A percentile compares a stretch with the other conserved stretches of the same genome.
Evolutionary conservation across 2,888 invertebrate species (phyloP).

Genomic region (Philereme vetulata): DNA sequence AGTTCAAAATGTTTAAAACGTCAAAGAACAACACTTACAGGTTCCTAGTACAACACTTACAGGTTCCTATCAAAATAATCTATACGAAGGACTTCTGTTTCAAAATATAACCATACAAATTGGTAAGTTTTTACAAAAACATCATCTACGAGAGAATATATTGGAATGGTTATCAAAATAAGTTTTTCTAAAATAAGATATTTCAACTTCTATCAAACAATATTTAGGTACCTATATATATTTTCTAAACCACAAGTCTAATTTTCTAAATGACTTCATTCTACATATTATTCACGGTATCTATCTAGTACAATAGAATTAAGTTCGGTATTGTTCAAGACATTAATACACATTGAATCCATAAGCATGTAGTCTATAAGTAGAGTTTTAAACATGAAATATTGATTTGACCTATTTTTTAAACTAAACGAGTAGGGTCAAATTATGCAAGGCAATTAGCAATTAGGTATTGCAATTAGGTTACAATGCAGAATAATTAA

Average conservation of each 20-base stretch:
- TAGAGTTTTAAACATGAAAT: not conserved
- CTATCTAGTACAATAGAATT: constrained; percentile 13
- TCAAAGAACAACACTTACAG: constrained; percentile 31
- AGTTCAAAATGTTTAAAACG: constrained; percentile 27
- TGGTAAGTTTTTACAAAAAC: constrained; percentile 56
- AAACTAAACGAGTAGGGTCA: not conserved
- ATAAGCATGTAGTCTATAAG: not conserved
- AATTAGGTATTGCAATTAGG: not conserved
- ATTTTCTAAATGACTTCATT: constrained; percentile 51
- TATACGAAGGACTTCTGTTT: constrained; percentile 40
- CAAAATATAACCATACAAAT: constrained; percentile 50
- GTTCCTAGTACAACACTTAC: constrained; percentile 42
- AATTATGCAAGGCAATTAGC: no score
- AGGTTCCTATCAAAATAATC: constrained; percentile 39
- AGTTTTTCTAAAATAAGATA: constrained; percentile 69
- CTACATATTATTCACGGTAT: constrained; percentile 45
- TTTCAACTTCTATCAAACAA: constrained; percentile 49
- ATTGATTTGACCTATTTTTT: not conserved
- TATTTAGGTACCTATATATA: constrained; percentile 47
- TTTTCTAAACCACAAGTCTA: constrained; percentile 73
- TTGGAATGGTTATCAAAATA: constrained; percentile 72
- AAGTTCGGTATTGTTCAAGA: constrained; percentile 26
- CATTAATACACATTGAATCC: constrained; percentile 32
- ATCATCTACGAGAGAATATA: constrained; percentile 56
- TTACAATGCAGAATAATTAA: not conserved